Conservation (phyloP, 2,888 invertebrate species). For the Pachycephus smyrnensis region DNA sequence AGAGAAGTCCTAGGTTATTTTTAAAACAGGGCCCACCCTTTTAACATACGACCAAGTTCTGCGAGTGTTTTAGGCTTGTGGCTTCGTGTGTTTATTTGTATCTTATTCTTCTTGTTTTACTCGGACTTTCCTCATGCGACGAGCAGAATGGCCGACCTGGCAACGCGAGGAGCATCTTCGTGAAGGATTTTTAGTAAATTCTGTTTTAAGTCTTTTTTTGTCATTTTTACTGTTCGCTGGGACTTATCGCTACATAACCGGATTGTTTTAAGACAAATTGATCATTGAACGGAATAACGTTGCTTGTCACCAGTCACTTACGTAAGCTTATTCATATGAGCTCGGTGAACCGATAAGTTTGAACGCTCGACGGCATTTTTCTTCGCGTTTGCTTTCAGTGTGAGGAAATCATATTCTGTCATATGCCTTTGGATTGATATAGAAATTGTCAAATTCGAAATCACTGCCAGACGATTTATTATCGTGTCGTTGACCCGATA, state of each 20-base stretch:
- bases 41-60: background rate
- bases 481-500: background rate
- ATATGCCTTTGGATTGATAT: background rate
- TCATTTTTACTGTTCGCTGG: background rate
- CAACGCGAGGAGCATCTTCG: background rate
- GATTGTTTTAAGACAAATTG: constrained; percentile 46
- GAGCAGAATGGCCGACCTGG: background rate
- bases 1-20: background rate
- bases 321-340: constrained; percentile 47
- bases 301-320: constrained; percentile 49
- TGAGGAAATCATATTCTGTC: background rate
- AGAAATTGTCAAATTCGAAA: background rate
- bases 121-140: background rate
- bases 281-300: constrained; percentile 56
- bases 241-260: background rate
- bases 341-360: constrained; percentile 56
- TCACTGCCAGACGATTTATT: background rate
- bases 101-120: background rate
- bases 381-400: background rate
- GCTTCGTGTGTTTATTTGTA: background rate
- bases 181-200: no score
- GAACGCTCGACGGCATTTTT: background rate
- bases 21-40: background rate
- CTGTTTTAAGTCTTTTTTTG: background rate
- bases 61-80: constrained; percentile 3